Percentiles rank a stretch among this genome's conserved stretches.
Conservation (phyloP, 1,140 invertebrate genomes). For the Pseudomyrmex flavicornis region DNA sequence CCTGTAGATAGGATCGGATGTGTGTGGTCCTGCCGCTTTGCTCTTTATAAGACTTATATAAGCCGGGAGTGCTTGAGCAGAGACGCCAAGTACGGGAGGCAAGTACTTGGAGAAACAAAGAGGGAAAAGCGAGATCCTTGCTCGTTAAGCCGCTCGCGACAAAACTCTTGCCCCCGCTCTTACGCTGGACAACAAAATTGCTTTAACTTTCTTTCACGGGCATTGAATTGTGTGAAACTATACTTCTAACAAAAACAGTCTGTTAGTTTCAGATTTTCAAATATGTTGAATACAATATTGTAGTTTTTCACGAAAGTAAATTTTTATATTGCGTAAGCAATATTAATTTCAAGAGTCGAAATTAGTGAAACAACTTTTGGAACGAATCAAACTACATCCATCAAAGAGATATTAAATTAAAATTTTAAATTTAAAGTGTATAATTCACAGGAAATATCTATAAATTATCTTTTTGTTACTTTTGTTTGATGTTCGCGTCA, state of each 20-base stretch:
- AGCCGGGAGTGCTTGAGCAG: constrained; percentile 75
- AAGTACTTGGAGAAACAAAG: constrained; percentile 27
- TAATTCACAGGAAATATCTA: not conserved
- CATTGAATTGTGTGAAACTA: not conserved
- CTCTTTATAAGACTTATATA: constrained; percentile 85
- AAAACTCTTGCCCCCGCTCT: constrained; percentile 75
- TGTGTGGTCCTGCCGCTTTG: constrained; percentile 84
- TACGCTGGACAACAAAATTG: constrained; percentile 25
- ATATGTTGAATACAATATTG: not conserved
- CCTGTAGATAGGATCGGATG: constrained; percentile 84
- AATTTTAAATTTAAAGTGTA: constrained; percentile 47
- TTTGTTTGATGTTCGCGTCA: too few species aligned
- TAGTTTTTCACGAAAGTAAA: not conserved
- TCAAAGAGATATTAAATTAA: not conserved
- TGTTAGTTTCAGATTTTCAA: not conserved
- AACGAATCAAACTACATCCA: not conserved
- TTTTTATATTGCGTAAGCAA: not conserved
- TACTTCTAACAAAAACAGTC: not conserved
- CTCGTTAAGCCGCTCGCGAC: constrained; percentile 85
- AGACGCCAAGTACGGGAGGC: constrained; percentile 44
- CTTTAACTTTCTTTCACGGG: constrained; percentile 3
- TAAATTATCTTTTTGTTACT: constrained; percentile 51
- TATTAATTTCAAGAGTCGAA: too few species aligned
- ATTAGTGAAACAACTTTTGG: not conserved
- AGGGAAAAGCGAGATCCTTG: constrained; percentile 74